Conservation (phyloP, 2,113 vertebrate species). For the Parus major region DNA sequence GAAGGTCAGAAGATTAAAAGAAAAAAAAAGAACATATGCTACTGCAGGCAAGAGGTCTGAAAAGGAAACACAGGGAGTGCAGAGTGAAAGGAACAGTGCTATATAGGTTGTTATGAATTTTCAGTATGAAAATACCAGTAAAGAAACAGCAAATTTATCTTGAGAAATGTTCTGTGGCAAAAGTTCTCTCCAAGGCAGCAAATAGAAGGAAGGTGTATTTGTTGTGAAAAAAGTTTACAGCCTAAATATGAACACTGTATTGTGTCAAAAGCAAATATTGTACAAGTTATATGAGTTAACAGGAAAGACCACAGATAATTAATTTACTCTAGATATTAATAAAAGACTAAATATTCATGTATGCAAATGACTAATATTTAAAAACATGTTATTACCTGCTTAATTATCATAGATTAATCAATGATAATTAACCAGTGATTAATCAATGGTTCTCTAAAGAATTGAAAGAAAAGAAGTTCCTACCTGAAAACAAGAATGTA, state of each 20-base stretch:
- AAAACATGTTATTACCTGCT: neutral
- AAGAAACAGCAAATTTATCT: neutral
- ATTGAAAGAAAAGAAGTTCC: neutral
- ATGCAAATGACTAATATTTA: slow-evolving; percentile 15
- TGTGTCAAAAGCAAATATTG: neutral
- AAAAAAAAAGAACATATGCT: neutral
- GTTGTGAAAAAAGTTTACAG: neutral
- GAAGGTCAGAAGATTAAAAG: neutral
- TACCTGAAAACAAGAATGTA: neutral
- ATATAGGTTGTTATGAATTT: neutral
- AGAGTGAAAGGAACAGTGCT: neutral
- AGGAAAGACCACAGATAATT: neutral
- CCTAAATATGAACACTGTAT: neutral
- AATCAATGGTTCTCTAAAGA: slow-evolving; percentile 5
- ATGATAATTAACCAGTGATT: slow-evolving; percentile 13
- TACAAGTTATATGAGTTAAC: neutral
- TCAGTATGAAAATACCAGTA: neutral
- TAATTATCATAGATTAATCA: slow-evolving; percentile 31
- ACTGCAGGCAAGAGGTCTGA: neutral
- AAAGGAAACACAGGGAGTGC: neutral
- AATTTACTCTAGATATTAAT: neutral
- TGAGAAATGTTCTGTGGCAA: neutral
- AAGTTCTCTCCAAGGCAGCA: neutral
- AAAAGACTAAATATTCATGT: slow-evolving; percentile 17
- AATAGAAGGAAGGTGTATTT: neutral